These are phyloP conservation scores for Dromius quadrimaculatus DNA, from an alignment of 2,888 invertebrate species.

Conservation along the genomic window DNA sequence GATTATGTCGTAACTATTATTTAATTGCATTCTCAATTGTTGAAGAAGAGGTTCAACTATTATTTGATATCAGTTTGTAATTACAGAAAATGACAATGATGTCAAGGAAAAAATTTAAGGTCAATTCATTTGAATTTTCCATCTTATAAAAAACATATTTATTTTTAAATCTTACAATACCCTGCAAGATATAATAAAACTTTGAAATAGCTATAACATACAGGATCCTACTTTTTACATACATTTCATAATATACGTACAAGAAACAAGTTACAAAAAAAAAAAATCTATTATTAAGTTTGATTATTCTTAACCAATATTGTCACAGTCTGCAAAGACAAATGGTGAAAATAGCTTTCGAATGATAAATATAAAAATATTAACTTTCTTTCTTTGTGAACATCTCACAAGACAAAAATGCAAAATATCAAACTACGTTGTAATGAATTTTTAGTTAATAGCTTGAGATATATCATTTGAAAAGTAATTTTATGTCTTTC, in stretches of 20 bases:
- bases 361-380: conserved; percentile 34
- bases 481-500: conserved; percentile 18
- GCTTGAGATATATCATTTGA: conserved; percentile 11
- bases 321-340: conserved; percentile 24
- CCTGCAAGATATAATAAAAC: too few species aligned
- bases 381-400: conserved; percentile 30
- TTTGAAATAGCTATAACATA: too few species aligned
- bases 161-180: too few species aligned
- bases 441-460: conserved; percentile 2
- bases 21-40: conserved; percentile 7
- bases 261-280: too few species aligned
- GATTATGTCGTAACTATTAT: conserved; percentile 1
- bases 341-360: conserved; percentile 36
- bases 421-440: conserved; percentile 9
- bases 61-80: too few species aligned
- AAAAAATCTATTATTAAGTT: too few species aligned
- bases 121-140: neutral
- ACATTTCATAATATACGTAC: too few species aligned
- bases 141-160: too few species aligned
- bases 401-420: conserved; percentile 22
- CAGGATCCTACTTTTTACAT: too few species aligned
- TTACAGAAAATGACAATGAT: conserved; percentile 28
- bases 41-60: too few species aligned
- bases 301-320: conserved; percentile 28
- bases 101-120: conserved; percentile 17